Base-by-base conservation (phyloP, 2,888 invertebrate genomes). In the Lymantria dispar region DNA sequence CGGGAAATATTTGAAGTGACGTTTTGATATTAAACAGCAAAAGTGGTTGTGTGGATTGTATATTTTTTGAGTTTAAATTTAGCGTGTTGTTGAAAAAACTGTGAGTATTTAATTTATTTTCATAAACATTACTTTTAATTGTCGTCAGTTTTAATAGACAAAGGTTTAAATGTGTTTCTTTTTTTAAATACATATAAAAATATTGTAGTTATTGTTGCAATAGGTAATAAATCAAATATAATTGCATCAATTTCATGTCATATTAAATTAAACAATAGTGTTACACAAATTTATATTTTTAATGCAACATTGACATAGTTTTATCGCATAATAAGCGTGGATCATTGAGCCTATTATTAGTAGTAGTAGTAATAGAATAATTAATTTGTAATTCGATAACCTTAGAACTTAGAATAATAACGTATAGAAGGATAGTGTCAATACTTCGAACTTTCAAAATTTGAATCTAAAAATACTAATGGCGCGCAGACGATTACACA, bases 1-100 rank as follows among this genome's bases (percentile, higher is more conserved):
- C 68, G 66, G 57, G 57, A 62, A 67, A 54, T 14, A 14, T 49
- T 57, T 59, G 22, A 47, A 13, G 66, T 66, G 61, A 33, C 51
- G 50, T 56, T 63, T 36, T 31, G 43, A 29, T 50, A 54, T 54
- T 48, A 31, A 47, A 54, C 49, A 10, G 31, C 40, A 10, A 33
- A 51, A 43, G 52, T 53, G 46, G 39, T n/a, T 42, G 60, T 60
- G 57, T 56, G 60, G 40, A 49, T 46, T 22, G 5, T 22, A 49
- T 45, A 51, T 44, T 54, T 52, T 33, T 42, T 40, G 38, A 45
- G 42, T 41, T 49, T 56, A 37, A 40, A 48, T 15, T 53, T 46
- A n/a, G 22, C 14, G 42, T 48, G 50, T 46, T 33, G 14, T 14
- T 39, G 43, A 38, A 30, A 14, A 40, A 37, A 3, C 8, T 45